phyloP scores from a whole-genome alignment of 2,888 invertebrate genomes.

The Tetranychus piercei region DNA sequence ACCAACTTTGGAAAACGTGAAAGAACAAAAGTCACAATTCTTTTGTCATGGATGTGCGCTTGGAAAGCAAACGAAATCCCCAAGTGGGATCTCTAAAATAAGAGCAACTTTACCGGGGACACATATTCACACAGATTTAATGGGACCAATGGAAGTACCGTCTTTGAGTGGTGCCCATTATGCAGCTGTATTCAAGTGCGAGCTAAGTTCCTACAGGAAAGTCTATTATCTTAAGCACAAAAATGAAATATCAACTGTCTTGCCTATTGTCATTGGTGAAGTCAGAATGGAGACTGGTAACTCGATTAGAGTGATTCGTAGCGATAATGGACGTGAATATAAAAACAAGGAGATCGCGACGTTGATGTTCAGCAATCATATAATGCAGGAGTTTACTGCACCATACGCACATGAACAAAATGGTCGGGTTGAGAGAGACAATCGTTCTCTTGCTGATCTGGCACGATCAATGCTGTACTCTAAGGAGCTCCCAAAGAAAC shows the following conservation, averaged over 20 bases:
- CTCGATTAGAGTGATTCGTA: not conserved
- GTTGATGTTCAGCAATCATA: not conserved
- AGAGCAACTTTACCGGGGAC: not conserved
- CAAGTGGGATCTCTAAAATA: not conserved
- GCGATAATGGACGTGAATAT: conserved; percentile 18
- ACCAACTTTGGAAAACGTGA: not conserved
- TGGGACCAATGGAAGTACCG: not conserved
- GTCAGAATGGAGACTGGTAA: not conserved
- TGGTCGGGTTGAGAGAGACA: conserved; percentile 7
- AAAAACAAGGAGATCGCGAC: conserved; percentile 16
- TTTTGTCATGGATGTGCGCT: not conserved
- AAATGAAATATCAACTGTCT: not conserved
- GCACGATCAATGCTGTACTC: not conserved
- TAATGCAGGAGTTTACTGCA: conserved; percentile 5
- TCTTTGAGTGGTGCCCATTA: conserved; percentile 1
- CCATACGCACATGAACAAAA: conserved; percentile 14
- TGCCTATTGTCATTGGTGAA: not conserved
- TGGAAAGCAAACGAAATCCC: not conserved
- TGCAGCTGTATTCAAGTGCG: not conserved
- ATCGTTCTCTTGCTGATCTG: not conserved
- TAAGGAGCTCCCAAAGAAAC: not conserved
- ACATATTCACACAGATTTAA: not conserved
- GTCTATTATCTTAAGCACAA: not conserved
- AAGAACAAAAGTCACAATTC: not conserved
- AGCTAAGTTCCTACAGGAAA: not conserved